Evolutionary conservation across 2,797 vertebrate genomes (phyloP).

Genomic region (Mormyrops attenuatus): DNA sequence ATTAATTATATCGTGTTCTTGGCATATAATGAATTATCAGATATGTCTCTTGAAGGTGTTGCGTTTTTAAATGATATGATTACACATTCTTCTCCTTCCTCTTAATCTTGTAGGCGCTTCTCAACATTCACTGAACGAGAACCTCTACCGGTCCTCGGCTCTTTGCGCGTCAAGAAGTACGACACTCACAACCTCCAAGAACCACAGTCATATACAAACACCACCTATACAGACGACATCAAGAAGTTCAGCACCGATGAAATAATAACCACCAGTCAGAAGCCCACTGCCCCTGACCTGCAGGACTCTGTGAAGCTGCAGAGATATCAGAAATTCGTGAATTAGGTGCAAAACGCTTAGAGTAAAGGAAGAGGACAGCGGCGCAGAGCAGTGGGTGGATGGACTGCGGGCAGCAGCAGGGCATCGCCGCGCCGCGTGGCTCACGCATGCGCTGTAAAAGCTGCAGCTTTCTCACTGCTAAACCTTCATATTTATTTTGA

Average conservation of each 20-base stretch:
- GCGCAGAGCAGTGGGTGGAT: neutral
- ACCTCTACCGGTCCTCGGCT: neutral
- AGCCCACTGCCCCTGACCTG: neutral
- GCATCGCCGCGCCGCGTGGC: neutral
- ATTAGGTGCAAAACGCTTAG: neutral
- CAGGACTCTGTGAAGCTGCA: neutral
- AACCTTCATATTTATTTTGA: neutral
- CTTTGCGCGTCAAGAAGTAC: conserved; percentile 11
- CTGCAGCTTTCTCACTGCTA: neutral
- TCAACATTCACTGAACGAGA: neutral
- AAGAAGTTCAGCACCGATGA: conserved; percentile 4
- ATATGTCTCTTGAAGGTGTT: neutral
- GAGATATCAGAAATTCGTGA: neutral
- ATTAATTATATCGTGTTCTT: neutral
- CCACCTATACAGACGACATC: neutral
- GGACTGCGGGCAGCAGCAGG: neutral
- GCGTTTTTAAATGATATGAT: neutral
- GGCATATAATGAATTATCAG: neutral
- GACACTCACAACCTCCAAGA: conserved; percentile 16
- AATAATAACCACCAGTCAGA: neutral
- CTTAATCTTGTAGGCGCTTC: neutral
- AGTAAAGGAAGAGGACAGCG: neutral
- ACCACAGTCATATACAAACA: neutral
- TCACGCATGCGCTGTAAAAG: neutral
- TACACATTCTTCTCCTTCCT: neutral